Conservation (phyloP, 2,113 vertebrate species). For the Propithecus coquereli region DNA sequence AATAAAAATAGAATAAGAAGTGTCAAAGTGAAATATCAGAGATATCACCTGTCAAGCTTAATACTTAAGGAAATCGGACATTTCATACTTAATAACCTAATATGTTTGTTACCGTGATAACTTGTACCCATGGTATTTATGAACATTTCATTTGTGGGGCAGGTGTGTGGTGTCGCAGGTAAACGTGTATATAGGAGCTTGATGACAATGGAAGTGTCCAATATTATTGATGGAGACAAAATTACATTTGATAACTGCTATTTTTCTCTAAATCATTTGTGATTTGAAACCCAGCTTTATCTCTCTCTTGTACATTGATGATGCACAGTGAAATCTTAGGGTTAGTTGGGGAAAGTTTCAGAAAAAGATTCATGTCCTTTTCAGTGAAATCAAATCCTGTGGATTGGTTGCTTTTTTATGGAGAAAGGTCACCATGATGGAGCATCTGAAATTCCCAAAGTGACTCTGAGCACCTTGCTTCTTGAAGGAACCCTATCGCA, state of each 20-base stretch:
- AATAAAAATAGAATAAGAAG: too few species aligned
- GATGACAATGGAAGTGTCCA: background rate
- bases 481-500: background rate
- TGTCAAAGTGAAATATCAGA: too few species aligned
- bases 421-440: background rate
- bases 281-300: constrained; percentile 5
- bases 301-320: background rate
- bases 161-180: background rate
- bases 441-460: constrained; percentile 20
- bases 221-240: constrained; percentile 34
- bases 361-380: constrained; percentile 51
- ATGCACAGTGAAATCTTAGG: background rate
- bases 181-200: background rate
- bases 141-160: background rate
- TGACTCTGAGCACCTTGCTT: background rate
- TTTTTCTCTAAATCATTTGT: constrained; percentile 5
- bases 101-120: background rate
- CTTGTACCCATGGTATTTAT: background rate
- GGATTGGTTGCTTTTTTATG: background rate
- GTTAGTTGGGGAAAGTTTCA: constrained; percentile 22
- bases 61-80: too few species aligned
- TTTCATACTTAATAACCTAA: too few species aligned
- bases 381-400: constrained; percentile 39
- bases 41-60: too few species aligned
- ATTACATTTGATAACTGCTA: background rate